Conservation (phyloP, 2,113 vertebrate species). For the Chaetorhynchus papuensis region DNA sequence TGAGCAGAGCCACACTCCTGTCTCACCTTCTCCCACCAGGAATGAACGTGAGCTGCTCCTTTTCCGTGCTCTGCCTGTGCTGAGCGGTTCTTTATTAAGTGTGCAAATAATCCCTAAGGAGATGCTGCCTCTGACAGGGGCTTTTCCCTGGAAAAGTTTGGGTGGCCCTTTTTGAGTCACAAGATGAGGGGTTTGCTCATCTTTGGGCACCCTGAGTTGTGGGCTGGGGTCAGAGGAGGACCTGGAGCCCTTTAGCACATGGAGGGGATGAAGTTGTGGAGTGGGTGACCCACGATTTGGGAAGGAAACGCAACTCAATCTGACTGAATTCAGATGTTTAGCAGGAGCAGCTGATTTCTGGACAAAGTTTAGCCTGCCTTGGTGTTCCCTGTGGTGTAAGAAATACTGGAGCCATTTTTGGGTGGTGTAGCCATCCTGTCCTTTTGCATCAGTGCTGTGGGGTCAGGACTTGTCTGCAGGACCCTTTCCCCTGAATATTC, state of each 20-base stretch:
- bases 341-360: neutral
- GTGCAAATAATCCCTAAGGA: neutral
- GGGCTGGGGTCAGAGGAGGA: neutral
- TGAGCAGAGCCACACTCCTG: neutral
- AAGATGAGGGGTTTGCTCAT: neutral
- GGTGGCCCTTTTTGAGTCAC: neutral
- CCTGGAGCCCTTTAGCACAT: rapidly evolving
- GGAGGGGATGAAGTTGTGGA: neutral
- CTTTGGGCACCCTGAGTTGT: rapidly evolving
- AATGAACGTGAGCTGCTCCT: neutral
- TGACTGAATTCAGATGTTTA: neutral
- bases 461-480: neutral
- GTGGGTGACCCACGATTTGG: neutral
- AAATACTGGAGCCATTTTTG: neutral
- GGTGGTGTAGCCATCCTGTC: neutral
- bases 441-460: neutral
- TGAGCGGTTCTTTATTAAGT: neutral
- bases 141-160: neutral
- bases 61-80: rapidly evolving
- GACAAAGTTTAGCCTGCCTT: neutral
- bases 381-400: neutral
- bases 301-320: neutral
- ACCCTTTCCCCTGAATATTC: neutral
- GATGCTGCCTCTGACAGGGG: neutral
- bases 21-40: neutral